A percentile compares a stretch with the other conserved stretches of the same genome.
phyloP scores from a whole-genome alignment of 1,140 invertebrate species.

The Drosophila elegans region DNA sequence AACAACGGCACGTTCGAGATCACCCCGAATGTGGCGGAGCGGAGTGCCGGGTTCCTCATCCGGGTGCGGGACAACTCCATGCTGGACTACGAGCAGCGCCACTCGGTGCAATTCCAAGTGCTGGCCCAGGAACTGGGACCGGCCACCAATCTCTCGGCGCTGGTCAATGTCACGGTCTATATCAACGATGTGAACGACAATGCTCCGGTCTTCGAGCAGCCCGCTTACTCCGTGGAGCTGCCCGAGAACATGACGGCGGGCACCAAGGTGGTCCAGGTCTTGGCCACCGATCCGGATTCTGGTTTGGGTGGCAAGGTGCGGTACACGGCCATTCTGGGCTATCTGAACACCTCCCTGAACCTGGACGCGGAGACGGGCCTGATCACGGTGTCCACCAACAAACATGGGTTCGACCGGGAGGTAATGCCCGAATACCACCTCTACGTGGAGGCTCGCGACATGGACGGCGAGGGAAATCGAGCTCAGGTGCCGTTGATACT shows the following conservation, averaged over 20 bases:
- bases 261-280: conserved; percentile 90
- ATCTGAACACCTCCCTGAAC: conserved; percentile 90
- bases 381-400: conserved; percentile 91
- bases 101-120: conserved; percentile 90
- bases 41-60: conserved; percentile 92
- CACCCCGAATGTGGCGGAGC: conserved; percentile 93
- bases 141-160: conserved; percentile 89
- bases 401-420: conserved; percentile 93
- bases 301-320: conserved; percentile 89
- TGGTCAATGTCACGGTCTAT: conserved; percentile 91
- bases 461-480: conserved; percentile 91
- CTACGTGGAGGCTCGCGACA: conserved; percentile 93
- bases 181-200: conserved; percentile 96
- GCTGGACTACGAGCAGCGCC: conserved; percentile 93
- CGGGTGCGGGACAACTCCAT: conserved; percentile 92
- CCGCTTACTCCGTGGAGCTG: conserved; percentile 90
- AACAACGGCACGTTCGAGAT: conserved; percentile 96
- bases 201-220: conserved; percentile 91
- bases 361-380: conserved; percentile 92
- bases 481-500: conserved; percentile 90
- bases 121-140: conserved; percentile 92
- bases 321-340: conserved; percentile 91
- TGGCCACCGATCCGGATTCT: conserved; percentile 91
- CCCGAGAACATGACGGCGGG: conserved; percentile 92
- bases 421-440: conserved; percentile 90